A percentile compares a stretch with the other conserved stretches of the same genome.
Conservation (phyloP, 1,140 invertebrate genomes). For the Hylyphantes graminicola region DNA sequence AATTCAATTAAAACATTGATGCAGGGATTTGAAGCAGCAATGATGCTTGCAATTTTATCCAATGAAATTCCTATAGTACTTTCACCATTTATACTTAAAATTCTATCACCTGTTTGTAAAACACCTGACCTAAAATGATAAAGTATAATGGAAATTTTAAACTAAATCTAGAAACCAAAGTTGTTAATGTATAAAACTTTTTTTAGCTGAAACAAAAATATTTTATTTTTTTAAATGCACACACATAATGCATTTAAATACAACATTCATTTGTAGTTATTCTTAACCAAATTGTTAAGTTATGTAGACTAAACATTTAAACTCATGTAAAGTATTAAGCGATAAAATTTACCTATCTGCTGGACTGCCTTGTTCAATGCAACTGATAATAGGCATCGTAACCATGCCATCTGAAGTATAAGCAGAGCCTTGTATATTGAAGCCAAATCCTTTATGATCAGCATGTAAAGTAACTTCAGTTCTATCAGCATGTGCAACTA, state of each 20-base stretch:
- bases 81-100: slow-evolving; percentile 82
- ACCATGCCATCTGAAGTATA: slow-evolving; percentile 52
- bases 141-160: slow-evolving; percentile 3
- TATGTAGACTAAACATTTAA: not conserved
- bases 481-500: slow-evolving; percentile 77
- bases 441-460: slow-evolving; percentile 70
- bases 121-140: slow-evolving; percentile 74
- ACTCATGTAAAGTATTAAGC: not conserved
- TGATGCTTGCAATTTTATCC: slow-evolving; percentile 70
- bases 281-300: too few relatives aligned
- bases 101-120: slow-evolving; percentile 83
- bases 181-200: not conserved
- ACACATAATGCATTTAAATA: too few relatives aligned
- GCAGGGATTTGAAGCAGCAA: slow-evolving; percentile 69
- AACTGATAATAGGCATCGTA: slow-evolving; percentile 72
- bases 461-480: slow-evolving; percentile 76
- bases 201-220: too few relatives aligned
- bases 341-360: slow-evolving; percentile 76
- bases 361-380: slow-evolving; percentile 77
- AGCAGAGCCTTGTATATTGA: slow-evolving; percentile 68
- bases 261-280: too few relatives aligned
- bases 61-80: slow-evolving; percentile 69
- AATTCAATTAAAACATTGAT: slow-evolving; percentile 75
- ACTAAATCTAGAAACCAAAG: not conserved
- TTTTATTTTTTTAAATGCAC: too few relatives aligned